Percentiles rank a stretch among this genome's conserved stretches.
These are phyloP conservation scores for Podabrus alpinus DNA, from an alignment of 2,888 invertebrate species.

Conservation along the genomic window DNA sequence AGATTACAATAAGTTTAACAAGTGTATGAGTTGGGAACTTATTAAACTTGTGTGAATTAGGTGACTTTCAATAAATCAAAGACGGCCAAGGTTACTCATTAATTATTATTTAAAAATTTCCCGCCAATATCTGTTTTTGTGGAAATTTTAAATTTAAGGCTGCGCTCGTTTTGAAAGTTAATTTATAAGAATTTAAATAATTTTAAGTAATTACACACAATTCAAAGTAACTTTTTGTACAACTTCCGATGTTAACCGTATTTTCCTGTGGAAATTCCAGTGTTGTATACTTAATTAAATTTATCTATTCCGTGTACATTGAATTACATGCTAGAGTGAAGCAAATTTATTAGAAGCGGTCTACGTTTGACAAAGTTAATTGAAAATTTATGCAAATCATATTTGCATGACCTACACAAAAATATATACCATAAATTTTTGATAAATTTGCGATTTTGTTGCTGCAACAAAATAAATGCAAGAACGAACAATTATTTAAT, in stretches of 20 bases:
- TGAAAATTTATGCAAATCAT: neutral
- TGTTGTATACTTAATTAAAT: neutral
- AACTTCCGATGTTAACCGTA: neutral
- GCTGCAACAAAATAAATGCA: neutral
- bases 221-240: neutral
- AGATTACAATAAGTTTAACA: neutral
- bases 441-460: neutral
- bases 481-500: neutral
- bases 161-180: neutral
- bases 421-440: too few relatives aligned
- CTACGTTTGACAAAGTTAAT: neutral
- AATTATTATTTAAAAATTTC: constrained; percentile 1
- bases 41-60: constrained; percentile 1
- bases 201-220: neutral
- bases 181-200: neutral
- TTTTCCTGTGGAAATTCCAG: neutral
- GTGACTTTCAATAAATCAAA: constrained; percentile 13
- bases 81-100: constrained; percentile 13
- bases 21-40: neutral
- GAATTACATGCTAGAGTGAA: neutral
- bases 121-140: neutral
- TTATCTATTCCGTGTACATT: neutral
- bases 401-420: neutral
- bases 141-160: neutral
- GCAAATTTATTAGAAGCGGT: neutral